Percentiles rank a stretch among this genome's conserved stretches.
phyloP scores from a whole-genome alignment of 2,888 invertebrate species.

The Odontocolon sp. region DNA sequence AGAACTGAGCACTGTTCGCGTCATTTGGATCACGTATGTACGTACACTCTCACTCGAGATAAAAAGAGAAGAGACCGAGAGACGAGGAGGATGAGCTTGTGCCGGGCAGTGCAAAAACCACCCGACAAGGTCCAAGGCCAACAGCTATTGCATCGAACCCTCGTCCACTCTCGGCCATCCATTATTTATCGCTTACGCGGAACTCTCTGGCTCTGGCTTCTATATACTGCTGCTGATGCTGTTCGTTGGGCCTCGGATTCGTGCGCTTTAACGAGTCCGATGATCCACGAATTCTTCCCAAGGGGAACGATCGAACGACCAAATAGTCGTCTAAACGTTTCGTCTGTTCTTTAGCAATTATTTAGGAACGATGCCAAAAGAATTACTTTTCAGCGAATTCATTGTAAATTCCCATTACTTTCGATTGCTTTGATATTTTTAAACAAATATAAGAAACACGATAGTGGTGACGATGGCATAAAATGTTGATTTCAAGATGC shows the following conservation, averaged over 20 bases:
- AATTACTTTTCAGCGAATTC: constrained; percentile 4
- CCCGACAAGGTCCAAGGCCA: constrained; percentile 65
- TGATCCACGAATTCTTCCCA: constrained; percentile 51
- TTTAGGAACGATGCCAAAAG: background rate
- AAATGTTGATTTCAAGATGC: no score
- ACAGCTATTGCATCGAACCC: constrained; percentile 65
- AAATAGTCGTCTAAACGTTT: constrained; percentile 42
- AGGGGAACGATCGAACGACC: constrained; percentile 38
- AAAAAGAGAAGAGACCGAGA: constrained; percentile 41
- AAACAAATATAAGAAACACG: background rate
- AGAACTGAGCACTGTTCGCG: constrained; percentile 38
- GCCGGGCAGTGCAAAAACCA: constrained; percentile 59
- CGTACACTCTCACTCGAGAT: constrained; percentile 54
- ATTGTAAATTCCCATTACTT: background rate
- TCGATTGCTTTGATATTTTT: background rate
- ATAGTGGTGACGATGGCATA: no score
- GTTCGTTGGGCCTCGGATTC: constrained; percentile 13
- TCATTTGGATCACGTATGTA: constrained; percentile 58
- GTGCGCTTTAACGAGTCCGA: constrained; percentile 46
- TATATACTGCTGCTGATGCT: constrained; percentile 12
- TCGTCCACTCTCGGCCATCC: constrained; percentile 61
- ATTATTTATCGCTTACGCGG: constrained; percentile 66
- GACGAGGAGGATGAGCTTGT: constrained; percentile 43
- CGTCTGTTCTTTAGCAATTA: constrained; percentile 16
- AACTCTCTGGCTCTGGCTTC: constrained; percentile 52